phyloP scores from a whole-genome alignment of 64 coral and sea anemone genomes.

The Pachyseris speciosa region DNA sequence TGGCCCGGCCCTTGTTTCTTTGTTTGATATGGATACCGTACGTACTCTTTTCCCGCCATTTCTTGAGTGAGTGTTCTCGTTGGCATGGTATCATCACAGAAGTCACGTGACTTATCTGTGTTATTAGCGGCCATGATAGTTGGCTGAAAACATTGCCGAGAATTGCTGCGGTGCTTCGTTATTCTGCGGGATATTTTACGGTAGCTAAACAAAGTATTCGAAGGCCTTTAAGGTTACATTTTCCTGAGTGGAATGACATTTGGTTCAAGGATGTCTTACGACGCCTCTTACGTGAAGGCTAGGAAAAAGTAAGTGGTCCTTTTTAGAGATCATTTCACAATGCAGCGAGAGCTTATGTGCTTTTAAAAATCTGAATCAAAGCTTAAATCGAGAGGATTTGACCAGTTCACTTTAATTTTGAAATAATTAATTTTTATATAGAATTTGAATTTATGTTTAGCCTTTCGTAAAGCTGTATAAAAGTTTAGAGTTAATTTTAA shows the following conservation, averaged over 20 bases:
- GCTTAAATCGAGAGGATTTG: constrained; percentile 1
- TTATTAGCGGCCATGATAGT: neutral
- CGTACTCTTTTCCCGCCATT: constrained; percentile 21
- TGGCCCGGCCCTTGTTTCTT: too few relatives aligned
- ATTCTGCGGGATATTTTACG: neutral
- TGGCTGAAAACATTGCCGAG: neutral
- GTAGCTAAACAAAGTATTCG: neutral
- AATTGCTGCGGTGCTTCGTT: neutral
- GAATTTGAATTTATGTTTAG: neutral
- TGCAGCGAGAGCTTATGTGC: neutral
- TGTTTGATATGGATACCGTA: too few relatives aligned
- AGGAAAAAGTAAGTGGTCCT: constrained; percentile 67
- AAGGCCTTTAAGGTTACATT: neutral
- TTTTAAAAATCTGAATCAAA: too few relatives aligned
- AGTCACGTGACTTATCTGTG: constrained; percentile 20
- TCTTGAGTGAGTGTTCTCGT: neutral
- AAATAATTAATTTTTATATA: neutral
- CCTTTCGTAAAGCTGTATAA: too few relatives aligned
- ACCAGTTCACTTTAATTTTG: neutral
- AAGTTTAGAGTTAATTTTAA: too few relatives aligned
- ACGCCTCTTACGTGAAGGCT: constrained; percentile 63
- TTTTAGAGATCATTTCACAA: too few relatives aligned
- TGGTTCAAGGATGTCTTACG: constrained; percentile 74
- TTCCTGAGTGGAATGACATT: constrained; percentile 60
- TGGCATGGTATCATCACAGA: constrained; percentile 46